Evolutionary conservation across 2,797 vertebrate species (phyloP).

Genomic region (Perodicticus potto): DNA sequence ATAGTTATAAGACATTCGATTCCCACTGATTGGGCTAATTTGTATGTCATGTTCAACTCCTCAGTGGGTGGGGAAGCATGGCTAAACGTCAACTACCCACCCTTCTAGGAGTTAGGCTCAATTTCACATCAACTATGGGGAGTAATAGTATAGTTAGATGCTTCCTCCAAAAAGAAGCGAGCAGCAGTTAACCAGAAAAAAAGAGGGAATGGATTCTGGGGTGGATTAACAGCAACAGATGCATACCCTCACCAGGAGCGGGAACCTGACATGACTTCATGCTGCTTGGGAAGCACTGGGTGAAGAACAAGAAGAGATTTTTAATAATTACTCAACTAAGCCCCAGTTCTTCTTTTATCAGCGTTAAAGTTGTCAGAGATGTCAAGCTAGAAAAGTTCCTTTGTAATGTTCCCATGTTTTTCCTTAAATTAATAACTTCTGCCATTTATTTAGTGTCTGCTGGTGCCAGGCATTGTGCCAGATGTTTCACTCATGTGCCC

Average conservation of each 20-base stretch:
- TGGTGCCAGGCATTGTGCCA: background rate
- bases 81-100: background rate
- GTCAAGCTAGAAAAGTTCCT: constrained; percentile 22
- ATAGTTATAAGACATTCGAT: background rate
- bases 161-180: background rate
- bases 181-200: background rate
- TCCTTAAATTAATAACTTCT: constrained; percentile 50
- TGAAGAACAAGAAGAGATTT: background rate
- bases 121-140: background rate
- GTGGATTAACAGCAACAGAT: background rate
- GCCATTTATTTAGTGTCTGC: background rate
- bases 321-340: constrained; percentile 23
- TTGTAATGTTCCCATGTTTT: background rate
- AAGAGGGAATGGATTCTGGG: background rate
- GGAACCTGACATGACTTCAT: background rate
- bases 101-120: background rate
- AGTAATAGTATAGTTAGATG: background rate
- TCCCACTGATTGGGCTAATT: background rate
- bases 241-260: background rate
- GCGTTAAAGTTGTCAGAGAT: constrained; percentile 25
- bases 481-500: background rate
- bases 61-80: too few relatives aligned
- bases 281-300: background rate
- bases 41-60: background rate
- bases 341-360: background rate